phyloP scores from a whole-genome alignment of 2,113 vertebrate species.

The Xiphorhynchus elegans region DNA sequence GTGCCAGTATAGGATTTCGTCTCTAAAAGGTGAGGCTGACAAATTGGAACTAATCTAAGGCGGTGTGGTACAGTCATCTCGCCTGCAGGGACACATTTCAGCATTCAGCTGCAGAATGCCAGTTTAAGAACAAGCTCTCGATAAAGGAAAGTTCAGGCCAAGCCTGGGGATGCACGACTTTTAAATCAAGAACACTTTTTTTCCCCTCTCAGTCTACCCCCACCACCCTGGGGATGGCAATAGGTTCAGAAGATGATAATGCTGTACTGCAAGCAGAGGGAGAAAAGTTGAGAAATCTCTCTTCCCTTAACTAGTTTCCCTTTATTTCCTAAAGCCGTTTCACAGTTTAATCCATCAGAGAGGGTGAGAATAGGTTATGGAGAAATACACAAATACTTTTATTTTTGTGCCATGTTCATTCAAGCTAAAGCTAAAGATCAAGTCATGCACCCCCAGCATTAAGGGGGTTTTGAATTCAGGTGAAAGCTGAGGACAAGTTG shows the following conservation, averaged over 20 bases:
- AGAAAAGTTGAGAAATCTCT: conserved; percentile 14
- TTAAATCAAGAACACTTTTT: conserved; percentile 54
- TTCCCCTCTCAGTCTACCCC: background rate
- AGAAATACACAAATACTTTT: background rate
- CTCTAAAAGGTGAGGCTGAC: conserved; percentile 59
- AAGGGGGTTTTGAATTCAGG: background rate
- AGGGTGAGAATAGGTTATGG: background rate
- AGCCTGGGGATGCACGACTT: conserved; percentile 61
- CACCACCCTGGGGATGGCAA: background rate
- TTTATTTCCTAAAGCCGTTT: conserved; percentile 15
- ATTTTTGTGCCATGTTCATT: background rate
- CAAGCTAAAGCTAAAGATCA: background rate
- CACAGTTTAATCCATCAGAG: background rate
- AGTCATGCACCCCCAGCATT: background rate
- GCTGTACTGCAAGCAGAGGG: background rate
- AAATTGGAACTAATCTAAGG: conserved; percentile 70
- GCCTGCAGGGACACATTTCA: conserved; percentile 68
- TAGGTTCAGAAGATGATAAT: conserved; percentile 39
- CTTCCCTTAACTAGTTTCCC: background rate
- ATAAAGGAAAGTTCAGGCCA: conserved; percentile 73
- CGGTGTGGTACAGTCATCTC: conserved; percentile 47
- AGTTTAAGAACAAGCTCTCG: conserved; percentile 47
- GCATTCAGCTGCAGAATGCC: conserved; percentile 57
- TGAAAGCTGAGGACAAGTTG: background rate
- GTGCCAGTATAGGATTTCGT: conserved; percentile 23